Base-by-base conservation (phyloP, 1,140 invertebrate species). In the Zaprionus taronus region DNA sequence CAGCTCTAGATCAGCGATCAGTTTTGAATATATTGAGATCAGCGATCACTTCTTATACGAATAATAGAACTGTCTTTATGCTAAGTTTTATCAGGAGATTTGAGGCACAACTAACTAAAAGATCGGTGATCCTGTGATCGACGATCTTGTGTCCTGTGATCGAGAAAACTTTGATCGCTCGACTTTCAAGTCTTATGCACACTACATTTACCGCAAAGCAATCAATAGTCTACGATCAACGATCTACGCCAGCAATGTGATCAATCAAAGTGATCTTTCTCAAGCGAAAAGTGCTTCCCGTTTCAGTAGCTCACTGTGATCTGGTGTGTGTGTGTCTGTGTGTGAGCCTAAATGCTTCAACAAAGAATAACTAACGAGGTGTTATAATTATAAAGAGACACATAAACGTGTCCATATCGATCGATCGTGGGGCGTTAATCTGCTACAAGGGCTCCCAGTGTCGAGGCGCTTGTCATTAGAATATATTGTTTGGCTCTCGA, bases 301-400 rank as follows among this genome's bases (percentile, higher is more conserved):
- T 51, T 63, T 17, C 26, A 51, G 28, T 55, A 44, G n/a, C 22
- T 31, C 14, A 53, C 47, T 44, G 41, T 51, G 28, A n/a, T 64
- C 31, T 53, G 31, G 31, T 3, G 31, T 60, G 7, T 34, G 4
- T 58, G 20, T 28, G 22, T 51, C 28, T 70, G 34, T 56, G 49
- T 66, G 51, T 67, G 70, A 62, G 73, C 68, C 74, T 83, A 89
- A 89, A 89, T 89, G 84, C 67, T 77, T 55, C 61, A 79, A 89
- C 84, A 89, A 91, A 84, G 80, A 91, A 81, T 60, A 71, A 85
- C 89, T 90, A 91, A 91, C 89, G 89, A 91, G 90, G 72, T 91
- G 89, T 83, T 85, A 91, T 85, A 91, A 90, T 91, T 84, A 80
- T 89, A 76, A 61, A 71, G 64, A 77, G 74, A 77, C 71, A 74